Percentiles rank a stretch among this genome's conserved stretches.
Evolutionary conservation across 2,888 invertebrate species (phyloP).

Genomic region (Drosophila austrosaltans): DNA sequence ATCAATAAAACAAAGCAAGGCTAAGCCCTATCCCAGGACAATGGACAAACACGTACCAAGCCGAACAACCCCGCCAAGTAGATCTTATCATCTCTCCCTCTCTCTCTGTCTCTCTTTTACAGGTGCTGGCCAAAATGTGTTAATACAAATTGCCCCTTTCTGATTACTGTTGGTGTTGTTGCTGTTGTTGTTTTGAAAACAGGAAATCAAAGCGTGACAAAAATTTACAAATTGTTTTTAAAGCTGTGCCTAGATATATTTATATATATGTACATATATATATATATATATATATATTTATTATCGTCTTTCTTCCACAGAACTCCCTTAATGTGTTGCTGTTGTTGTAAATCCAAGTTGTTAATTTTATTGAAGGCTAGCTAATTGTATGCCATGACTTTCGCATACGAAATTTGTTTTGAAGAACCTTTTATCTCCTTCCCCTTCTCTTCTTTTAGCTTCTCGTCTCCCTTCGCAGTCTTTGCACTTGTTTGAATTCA

Average conservation of each 20-base stretch:
- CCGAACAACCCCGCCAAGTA: constrained; percentile 15
- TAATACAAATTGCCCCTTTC: constrained; percentile 65
- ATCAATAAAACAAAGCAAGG: constrained; percentile 47
- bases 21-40: constrained; percentile 27
- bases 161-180: constrained; percentile 29
- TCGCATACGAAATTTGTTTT: constrained; percentile 54
- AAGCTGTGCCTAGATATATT: constrained; percentile 10
- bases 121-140: constrained; percentile 48
- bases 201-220: constrained; percentile 73
- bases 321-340: constrained; percentile 12
- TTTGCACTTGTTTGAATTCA: constrained; percentile 13
- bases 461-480: not conserved
- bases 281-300: not conserved
- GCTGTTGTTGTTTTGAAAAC: constrained; percentile 45
- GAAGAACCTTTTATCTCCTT: not conserved
- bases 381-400: constrained; percentile 40
- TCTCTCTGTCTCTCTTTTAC: not conserved
- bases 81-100: constrained; percentile 36
- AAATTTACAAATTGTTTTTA: constrained; percentile 58
- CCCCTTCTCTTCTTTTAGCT: not conserved
- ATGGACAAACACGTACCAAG: constrained; percentile 57
- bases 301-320: not conserved
- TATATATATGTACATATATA: not conserved
- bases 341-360: constrained; percentile 41
- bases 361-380: constrained; percentile 53